Evolutionary conservation across 1,140 invertebrate genomes (phyloP).

Genomic region (Neelides sp.): DNA sequence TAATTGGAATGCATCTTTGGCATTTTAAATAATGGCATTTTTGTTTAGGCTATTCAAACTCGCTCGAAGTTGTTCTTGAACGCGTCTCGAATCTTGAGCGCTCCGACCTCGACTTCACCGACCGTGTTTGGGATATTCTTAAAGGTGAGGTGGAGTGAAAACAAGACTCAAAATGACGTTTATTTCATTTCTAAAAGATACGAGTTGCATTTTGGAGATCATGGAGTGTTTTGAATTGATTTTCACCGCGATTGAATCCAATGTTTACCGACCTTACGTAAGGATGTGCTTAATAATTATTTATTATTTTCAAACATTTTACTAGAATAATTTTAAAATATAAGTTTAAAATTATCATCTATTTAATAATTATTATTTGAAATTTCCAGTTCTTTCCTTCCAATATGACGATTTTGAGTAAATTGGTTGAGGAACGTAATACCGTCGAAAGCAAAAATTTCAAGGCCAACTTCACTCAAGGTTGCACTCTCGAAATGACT

Average conservation of each 20-base stretch:
- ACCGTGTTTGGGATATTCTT: slow-evolving; percentile 20
- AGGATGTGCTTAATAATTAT: not conserved
- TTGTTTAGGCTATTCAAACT: slow-evolving; percentile 20
- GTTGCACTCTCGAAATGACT: slow-evolving; percentile 16
- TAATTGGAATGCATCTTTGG: not conserved
- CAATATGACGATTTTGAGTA: slow-evolving; percentile 9
- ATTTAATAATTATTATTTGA: slow-evolving; percentile 4
- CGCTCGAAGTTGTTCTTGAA: slow-evolving; percentile 17
- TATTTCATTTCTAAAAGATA: slow-evolving; percentile 9
- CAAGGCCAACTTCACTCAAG: not conserved
- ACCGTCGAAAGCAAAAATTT: slow-evolving; percentile 9
- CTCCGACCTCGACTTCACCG: slow-evolving; percentile 25
- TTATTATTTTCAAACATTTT: too few species aligned
- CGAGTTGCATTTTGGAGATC: slow-evolving; percentile 3
- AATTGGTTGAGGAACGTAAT: not conserved
- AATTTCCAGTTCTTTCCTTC: slow-evolving; percentile 22
- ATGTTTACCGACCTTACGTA: slow-evolving; percentile 27
- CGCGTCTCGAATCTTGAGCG: slow-evolving; percentile 12
- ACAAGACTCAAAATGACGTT: not conserved
- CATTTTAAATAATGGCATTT: not conserved
- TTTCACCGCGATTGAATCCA: slow-evolving; percentile 14
- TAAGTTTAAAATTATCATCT: slow-evolving; percentile 1
- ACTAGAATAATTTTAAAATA: slow-evolving; percentile 2
- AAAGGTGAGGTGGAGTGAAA: slow-evolving; percentile 15
- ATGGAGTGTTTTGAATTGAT: slow-evolving; percentile 17